Evolutionary conservation across 64 coral and sea anemone genomes (phyloP).

Genomic region (Stichodactyla mertensii): DNA sequence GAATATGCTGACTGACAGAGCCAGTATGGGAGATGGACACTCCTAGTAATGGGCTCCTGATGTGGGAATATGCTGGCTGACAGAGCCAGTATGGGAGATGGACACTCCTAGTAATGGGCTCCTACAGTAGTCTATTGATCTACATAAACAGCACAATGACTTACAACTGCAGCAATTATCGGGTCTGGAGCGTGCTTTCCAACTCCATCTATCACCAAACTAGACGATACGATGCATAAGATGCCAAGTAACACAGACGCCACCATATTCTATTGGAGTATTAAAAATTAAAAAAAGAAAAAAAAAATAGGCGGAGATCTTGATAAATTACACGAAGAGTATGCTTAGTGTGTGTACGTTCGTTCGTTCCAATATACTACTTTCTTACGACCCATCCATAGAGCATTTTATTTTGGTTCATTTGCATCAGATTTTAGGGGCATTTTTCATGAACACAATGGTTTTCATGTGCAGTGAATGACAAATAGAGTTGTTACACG

Average conservation of each 20-base stretch:
- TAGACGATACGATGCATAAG: conserved; percentile 15
- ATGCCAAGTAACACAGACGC: conserved; percentile 11
- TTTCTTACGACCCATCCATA: too few species aligned
- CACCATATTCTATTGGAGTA: background rate
- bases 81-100: background rate
- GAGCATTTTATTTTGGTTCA: too few species aligned
- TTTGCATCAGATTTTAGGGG: too few species aligned
- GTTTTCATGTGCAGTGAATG: too few species aligned
- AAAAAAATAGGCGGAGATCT: too few species aligned
- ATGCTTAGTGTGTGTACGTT: too few species aligned
- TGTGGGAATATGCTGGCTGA: background rate
- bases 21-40: background rate
- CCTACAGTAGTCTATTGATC: background rate
- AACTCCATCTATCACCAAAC: background rate
- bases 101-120: background rate
- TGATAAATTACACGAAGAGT: too few species aligned
- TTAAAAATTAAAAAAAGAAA: too few species aligned
- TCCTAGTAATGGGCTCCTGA: conserved; percentile 4
- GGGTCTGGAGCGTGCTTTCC: background rate
- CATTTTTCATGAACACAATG: too few species aligned
- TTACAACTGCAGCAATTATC: background rate
- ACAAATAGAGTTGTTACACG: too few species aligned
- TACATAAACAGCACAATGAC: background rate
- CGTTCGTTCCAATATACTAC: too few species aligned
- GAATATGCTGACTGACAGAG: background rate